Evolutionary conservation across 2,113 vertebrate genomes (phyloP), one percentile per base, ranked within the genome.

Genomic region (Toxotes chatareus): DNA sequence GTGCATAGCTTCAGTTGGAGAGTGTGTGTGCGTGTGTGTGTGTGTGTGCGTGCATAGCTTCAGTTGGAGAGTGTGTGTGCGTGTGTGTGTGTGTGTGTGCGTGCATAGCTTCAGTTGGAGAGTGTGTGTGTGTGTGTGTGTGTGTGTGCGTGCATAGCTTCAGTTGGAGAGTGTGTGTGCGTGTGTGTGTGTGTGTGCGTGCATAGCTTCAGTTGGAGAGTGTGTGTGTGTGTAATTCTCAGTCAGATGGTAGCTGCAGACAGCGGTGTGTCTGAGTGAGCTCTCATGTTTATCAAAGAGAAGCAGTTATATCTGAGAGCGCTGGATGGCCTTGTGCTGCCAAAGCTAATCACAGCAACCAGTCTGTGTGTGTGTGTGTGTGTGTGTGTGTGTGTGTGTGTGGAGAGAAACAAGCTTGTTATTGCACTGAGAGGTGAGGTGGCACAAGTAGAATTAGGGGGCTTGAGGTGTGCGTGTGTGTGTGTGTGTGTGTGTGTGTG

Each of bases 251-350:
- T 68, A 63, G 86, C 85, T 73, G 89, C 85, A 93, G 92, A 94
- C 90, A 93, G 89, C 74, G 80, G 91, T 92, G 92, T 92, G 89
- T 93, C 79, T 91, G 90, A 91, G 84, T 91, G 91, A 91, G 84
- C 90, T 93, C 90, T 91, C 86, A 92, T 93, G 92, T 94, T 93
- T 93, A 95, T 95, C 94, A 95, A 95, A 94, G 92, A 88, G 91
- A 87, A 92, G 92, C 93, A 93, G 93, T 94, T 94, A 91, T 92
- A 94, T 94, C 91, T 91, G 88, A 94, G 89, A 91, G 91, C 79
- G 47, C 74, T 88, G 89, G 88, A 85, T 71, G 88, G 90, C 89
- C 91, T 91, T 88, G 86, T 89, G 90, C 88, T 89, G 91, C 88
- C 86, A 90, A 69, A 89, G 74, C 86, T 82, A 92, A 94, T 93